phyloP scores from a whole-genome alignment of 1,140 invertebrate species.

The Conopomorpha cramerella region DNA sequence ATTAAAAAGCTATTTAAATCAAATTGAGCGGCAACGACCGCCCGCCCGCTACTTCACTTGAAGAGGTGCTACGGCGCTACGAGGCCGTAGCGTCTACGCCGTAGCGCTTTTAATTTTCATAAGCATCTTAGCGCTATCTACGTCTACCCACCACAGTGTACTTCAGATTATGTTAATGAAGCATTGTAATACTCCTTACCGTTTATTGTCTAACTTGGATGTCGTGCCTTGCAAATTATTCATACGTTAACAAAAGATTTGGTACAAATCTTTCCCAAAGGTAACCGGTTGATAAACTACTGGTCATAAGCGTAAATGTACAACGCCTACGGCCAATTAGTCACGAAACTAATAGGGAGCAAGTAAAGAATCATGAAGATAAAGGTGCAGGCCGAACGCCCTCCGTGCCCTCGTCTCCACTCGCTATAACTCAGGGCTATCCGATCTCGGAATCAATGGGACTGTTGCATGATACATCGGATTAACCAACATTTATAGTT shows the following conservation, averaged over 20 bases:
- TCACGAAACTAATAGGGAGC: conserved; percentile 26
- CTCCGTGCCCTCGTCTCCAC: no score
- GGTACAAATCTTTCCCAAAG: not conserved
- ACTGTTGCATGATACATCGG: conserved; percentile 49
- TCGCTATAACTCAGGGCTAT: no score
- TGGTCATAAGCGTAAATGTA: conserved; percentile 11
- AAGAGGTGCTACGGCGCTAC: conserved; percentile 1
- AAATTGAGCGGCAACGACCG: no score
- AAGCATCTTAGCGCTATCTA: conserved; percentile 56
- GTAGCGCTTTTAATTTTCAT: conserved; percentile 43
- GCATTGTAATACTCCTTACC: conserved; percentile 51
- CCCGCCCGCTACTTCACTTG: no score
- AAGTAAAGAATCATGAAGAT: conserved; percentile 22
- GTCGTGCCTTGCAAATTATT: no score
- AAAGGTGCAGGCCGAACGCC: no score
- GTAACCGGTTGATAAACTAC: conserved; percentile 10
- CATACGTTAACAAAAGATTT: no score
- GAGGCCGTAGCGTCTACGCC: conserved; percentile 16
- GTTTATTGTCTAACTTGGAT: conserved; percentile 29
- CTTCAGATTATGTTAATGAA: conserved; percentile 44
- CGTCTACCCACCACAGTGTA: conserved; percentile 25
- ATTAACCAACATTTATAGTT: conserved; percentile 50
- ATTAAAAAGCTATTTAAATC: no score
- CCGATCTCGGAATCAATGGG: conserved; percentile 55
- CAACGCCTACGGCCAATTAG: conserved; percentile 42